Evolutionary conservation across 1,140 invertebrate genomes (phyloP), one percentile per base, ranked within the genome.

Genomic region (Sarcophaga peregrina): DNA sequence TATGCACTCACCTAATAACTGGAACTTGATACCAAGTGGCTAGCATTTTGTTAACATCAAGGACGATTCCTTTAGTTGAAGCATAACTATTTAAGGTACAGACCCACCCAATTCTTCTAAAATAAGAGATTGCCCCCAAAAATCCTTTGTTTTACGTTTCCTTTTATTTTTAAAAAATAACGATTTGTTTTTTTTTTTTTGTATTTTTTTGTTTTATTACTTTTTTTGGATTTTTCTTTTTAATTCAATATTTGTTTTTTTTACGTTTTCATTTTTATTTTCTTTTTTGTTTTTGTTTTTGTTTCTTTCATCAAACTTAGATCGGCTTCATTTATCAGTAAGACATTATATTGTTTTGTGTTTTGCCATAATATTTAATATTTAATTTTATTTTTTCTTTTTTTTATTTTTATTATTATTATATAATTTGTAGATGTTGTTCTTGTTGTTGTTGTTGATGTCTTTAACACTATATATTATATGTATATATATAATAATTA

Each of bases 171-270:
- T 5, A 25, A 72, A 72, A 72, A 72, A 9, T 11, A 10, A 72
- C 62, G 20, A 62, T 62, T 10, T n/a, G 8, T 9, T 46, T 7
- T 74, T 75, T 75, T 82, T 54, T 47, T 82, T 37, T 37, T 37
- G 25, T 37, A 37, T 37, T 72, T 46, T 72, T 82, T 48, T 48
- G 15, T 72, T 81, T 82, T 48, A 62, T 82, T 82, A 72, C 46
- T 82, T 82, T 82, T 82, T 82, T 68, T 10, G 58, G 47, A 45
- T 68, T 68, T 82, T 62, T 82, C 45, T 68, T 54, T 58, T 54
- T 58, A 62, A 68, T 82, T 68, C 47, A 45, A 68, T 82, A 68
- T 47, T 68, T 20, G 72, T 81, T 45, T 46, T 81, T 62, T 54
- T 37, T 81, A n/a, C 13, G 37, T 68, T 76, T 76, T 78, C 37